phyloP scores from a whole-genome alignment of 2,797 vertebrate species.

The Pipistrellus nathusii region DNA sequence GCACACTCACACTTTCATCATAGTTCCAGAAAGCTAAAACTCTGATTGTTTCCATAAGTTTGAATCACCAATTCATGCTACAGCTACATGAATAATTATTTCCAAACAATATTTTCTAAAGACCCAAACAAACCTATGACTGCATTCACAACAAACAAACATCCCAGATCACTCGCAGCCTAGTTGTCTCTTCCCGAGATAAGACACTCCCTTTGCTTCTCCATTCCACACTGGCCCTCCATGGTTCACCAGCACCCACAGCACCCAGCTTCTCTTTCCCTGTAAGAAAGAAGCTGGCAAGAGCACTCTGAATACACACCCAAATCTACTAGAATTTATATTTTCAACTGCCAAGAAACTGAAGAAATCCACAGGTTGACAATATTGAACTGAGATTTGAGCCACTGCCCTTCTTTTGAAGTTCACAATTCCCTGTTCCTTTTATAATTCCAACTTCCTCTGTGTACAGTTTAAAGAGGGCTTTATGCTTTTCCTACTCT shows the following conservation, averaged over 20 bases:
- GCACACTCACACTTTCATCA: background rate
- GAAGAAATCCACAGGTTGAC: constrained; percentile 38
- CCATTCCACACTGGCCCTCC: background rate
- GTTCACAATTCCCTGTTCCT: background rate
- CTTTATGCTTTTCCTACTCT: background rate
- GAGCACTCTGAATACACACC: background rate
- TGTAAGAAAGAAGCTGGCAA: too few relatives aligned
- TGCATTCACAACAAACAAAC: background rate
- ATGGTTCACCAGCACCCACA: background rate
- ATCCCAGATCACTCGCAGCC: background rate
- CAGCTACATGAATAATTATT: constrained; percentile 25
- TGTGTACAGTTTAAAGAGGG: constrained; percentile 6
- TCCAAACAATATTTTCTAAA: constrained; percentile 56
- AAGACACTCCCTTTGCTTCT: background rate
- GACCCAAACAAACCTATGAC: constrained; percentile 43
- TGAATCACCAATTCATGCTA: constrained; percentile 9
- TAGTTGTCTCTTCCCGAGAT: background rate
- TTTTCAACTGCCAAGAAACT: background rate
- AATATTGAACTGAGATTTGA: constrained; percentile 31
- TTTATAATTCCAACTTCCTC: constrained; percentile 34
- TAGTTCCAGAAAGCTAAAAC: background rate
- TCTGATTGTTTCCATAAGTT: constrained; percentile 29
- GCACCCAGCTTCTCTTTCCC: background rate
- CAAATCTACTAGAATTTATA: constrained; percentile 22
- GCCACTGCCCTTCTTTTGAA: constrained; percentile 9